These are phyloP conservation scores for Meloe dianella DNA, from an alignment of 2,888 invertebrate genomes.

Conservation along the genomic window DNA sequence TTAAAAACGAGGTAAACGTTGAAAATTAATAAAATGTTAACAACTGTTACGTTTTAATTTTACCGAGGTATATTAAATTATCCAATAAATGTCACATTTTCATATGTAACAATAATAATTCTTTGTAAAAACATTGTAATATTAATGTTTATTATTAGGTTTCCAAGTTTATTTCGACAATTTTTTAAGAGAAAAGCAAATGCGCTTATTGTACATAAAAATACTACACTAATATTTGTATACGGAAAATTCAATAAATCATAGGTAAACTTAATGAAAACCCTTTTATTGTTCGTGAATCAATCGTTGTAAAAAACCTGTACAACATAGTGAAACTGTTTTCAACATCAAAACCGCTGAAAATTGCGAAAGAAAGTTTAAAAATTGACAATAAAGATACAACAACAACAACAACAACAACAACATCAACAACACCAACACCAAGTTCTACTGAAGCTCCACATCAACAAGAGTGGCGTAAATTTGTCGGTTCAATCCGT, in stretches of 20 bases:
- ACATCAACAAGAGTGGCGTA: conserved; percentile 57
- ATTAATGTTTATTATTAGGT: conserved; percentile 32
- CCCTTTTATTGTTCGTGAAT: background rate
- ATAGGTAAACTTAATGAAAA: conserved; percentile 18
- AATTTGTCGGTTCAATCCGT: conserved; percentile 59
- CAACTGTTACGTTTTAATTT: background rate
- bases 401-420: background rate
- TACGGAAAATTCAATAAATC: conserved; percentile 11
- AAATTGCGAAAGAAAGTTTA: conserved; percentile 55
- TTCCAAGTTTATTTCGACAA: conserved; percentile 26
- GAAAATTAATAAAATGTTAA: background rate
- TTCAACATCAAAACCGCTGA: conserved; percentile 47
- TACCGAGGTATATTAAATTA: background rate
- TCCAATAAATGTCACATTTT: background rate
- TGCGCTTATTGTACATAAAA: conserved; percentile 46
- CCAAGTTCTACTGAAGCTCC: conserved; percentile 37
- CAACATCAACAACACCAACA: conserved; percentile 21
- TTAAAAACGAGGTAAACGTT: background rate
- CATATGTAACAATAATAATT: background rate
- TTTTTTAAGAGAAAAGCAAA: conserved; percentile 45
- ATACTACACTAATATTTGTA: conserved; percentile 24
- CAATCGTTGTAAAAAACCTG: conserved; percentile 44
- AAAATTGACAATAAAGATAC: conserved; percentile 50
- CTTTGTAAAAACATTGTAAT: background rate
- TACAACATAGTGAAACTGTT: conserved; percentile 56